Percentiles rank a stretch among this genome's conserved stretches.
Conservation (phyloP, 2,888 invertebrate species). For the Frankliniella intonsa region DNA sequence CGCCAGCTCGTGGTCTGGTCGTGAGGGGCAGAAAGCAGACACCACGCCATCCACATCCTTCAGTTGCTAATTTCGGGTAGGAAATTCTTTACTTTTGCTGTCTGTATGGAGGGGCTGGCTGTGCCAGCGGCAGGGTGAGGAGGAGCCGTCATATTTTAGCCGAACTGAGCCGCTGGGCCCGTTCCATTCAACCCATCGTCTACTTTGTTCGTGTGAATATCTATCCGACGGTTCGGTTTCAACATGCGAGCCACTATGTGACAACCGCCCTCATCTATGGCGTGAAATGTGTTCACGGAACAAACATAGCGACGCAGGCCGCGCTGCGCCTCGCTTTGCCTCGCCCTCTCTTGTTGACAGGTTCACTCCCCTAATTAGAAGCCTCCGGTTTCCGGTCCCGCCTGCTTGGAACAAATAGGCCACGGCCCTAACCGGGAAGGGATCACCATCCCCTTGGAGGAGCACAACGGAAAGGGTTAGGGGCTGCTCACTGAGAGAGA, state of each 20-base stretch:
- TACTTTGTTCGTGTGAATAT: no score
- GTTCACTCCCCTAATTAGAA: neutral
- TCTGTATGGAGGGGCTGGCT: neutral
- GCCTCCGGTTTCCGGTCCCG: conserved; percentile 12
- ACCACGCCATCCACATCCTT: neutral
- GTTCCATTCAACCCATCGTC: no score
- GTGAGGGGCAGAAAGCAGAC: neutral
- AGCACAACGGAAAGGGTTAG: no score
- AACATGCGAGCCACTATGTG: neutral
- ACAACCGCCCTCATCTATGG: neutral
- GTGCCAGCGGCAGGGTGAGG: neutral
- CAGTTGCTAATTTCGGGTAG: neutral
- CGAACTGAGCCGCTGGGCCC: no score
- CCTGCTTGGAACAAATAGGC: neutral
- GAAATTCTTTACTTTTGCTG: neutral
- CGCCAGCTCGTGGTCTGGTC: no score
- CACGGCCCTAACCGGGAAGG: neutral
- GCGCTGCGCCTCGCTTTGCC: neutral
- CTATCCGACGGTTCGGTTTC: neutral
- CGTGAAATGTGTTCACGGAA: conserved; percentile 17
- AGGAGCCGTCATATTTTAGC: no score
- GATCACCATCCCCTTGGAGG: no score
- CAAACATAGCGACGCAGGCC: neutral
- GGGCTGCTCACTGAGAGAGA: no score
- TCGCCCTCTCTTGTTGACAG: neutral